Evolutionary conservation across 2,797 vertebrate genomes (phyloP).

Genomic region (Tokudaia tokunoshimensis): DNA sequence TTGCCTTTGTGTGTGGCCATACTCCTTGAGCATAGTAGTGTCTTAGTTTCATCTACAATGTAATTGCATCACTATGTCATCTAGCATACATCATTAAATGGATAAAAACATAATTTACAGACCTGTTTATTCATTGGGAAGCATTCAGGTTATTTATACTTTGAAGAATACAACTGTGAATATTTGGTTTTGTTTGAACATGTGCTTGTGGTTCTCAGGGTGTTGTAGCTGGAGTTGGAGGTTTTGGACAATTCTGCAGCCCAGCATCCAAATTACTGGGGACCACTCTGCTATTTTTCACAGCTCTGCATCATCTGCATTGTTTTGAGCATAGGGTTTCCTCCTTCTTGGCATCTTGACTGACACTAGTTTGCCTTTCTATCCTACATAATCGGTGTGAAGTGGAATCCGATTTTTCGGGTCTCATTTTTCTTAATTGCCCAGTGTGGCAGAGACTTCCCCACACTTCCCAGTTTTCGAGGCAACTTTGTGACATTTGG

Average conservation of each 20-base stretch:
- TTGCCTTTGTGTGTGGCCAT: neutral
- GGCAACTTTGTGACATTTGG: neutral
- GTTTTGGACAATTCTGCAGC: neutral
- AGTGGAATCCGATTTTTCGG: neutral
- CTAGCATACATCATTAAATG: neutral
- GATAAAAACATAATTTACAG: neutral
- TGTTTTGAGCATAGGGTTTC: neutral
- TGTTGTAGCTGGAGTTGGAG: neutral
- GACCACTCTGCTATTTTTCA: neutral
- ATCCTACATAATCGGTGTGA: neutral
- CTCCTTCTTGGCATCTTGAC: neutral
- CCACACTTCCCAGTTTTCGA: neutral
- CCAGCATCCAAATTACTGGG: neutral
- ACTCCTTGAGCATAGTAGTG: neutral
- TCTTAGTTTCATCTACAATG: neutral
- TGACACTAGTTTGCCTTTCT: neutral
- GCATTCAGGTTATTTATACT: neutral
- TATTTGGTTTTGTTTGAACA: neutral
- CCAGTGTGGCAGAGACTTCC: neutral
- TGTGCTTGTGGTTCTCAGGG: neutral
- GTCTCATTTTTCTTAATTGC: neutral
- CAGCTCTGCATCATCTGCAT: neutral
- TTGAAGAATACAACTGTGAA: neutral
- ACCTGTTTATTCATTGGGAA: neutral
- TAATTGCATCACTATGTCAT: neutral